Evolutionary conservation across 2,113 vertebrate species (phyloP).

Genomic region (Apteryx mantelli): DNA sequence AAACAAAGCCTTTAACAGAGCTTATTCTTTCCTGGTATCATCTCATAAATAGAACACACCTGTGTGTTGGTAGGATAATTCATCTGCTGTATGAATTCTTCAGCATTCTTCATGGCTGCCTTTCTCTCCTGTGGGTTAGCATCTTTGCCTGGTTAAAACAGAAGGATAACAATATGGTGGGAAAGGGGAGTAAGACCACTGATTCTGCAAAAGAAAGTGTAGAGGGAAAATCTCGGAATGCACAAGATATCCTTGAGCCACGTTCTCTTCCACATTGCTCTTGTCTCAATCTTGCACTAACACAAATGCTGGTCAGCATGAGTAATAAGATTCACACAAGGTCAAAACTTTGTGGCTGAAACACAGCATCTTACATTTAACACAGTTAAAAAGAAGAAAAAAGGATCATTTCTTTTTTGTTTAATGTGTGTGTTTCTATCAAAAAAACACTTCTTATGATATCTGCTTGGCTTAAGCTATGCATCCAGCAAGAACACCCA

Average conservation of each 20-base stretch:
- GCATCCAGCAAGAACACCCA: not conserved
- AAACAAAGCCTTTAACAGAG: not conserved
- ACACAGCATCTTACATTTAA: not conserved
- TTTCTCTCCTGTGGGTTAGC: slow-evolving; percentile 89
- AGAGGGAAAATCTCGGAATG: not conserved
- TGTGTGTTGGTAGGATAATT: slow-evolving; percentile 88
- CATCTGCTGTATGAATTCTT: slow-evolving; percentile 89
- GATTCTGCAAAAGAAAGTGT: not conserved
- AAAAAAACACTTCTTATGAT: not conserved
- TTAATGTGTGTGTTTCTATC: not conserved
- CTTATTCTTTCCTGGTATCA: not conserved
- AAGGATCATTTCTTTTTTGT: not conserved
- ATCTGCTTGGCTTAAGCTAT: not conserved
- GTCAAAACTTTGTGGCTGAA: not conserved
- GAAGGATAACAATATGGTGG: not conserved
- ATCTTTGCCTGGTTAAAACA: slow-evolving; percentile 80
- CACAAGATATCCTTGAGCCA: not conserved
- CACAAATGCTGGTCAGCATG: not conserved
- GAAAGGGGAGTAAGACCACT: not conserved
- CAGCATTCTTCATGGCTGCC: slow-evolving; percentile 91
- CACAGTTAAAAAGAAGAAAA: not conserved
- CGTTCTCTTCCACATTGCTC: not conserved
- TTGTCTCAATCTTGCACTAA: not conserved
- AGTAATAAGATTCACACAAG: not conserved
- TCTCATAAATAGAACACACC: slow-evolving; percentile 67